A percentile compares a stretch with the other conserved stretches of the same genome.
These are phyloP conservation scores for Pinctada fucata DNA, from an alignment of 2,888 invertebrate genomes.

Conservation along the genomic window DNA sequence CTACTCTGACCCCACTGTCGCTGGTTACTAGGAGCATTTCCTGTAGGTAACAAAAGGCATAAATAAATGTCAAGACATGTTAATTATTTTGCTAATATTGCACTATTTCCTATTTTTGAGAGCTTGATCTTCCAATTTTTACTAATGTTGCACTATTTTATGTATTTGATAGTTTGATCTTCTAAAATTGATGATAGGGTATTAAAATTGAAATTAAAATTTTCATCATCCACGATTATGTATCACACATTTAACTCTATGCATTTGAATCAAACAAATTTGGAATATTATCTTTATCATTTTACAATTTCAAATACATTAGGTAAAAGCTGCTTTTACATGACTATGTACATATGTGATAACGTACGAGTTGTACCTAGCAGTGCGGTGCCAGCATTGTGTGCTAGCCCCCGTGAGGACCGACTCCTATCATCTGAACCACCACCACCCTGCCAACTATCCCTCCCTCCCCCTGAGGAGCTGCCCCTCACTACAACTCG, in stretches of 20 bases:
- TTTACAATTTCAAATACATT: too few relatives aligned
- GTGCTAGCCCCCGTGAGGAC: slow-evolving; percentile 12
- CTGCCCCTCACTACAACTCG: slow-evolving; percentile 31
- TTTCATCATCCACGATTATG: too few relatives aligned
- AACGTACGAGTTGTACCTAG: slow-evolving; percentile 13
- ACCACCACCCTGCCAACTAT: slow-evolving; percentile 43
- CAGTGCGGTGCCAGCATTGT: slow-evolving; percentile 29
- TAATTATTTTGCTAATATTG: too few relatives aligned
- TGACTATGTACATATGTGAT: too few relatives aligned
- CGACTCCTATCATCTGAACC: slow-evolving; percentile 34
- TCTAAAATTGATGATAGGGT: background rate
- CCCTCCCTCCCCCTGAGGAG: slow-evolving; percentile 31
- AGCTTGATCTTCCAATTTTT: background rate
- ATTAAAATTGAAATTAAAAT: too few relatives aligned
- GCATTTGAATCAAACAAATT: too few relatives aligned
- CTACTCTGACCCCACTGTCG: slow-evolving; percentile 50
- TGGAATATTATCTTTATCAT: too few relatives aligned
- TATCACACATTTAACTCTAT: too few relatives aligned
- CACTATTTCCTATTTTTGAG: background rate
- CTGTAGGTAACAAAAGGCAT: slow-evolving; percentile 14
- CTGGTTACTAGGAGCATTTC: slow-evolving; percentile 39
- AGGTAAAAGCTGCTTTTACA: too few relatives aligned
- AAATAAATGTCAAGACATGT: background rate
- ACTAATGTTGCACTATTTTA: background rate
- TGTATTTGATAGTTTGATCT: background rate